These are phyloP conservation scores for Micrasema minimum DNA, from an alignment of 1,140 invertebrate genomes.

Conservation along the genomic window DNA sequence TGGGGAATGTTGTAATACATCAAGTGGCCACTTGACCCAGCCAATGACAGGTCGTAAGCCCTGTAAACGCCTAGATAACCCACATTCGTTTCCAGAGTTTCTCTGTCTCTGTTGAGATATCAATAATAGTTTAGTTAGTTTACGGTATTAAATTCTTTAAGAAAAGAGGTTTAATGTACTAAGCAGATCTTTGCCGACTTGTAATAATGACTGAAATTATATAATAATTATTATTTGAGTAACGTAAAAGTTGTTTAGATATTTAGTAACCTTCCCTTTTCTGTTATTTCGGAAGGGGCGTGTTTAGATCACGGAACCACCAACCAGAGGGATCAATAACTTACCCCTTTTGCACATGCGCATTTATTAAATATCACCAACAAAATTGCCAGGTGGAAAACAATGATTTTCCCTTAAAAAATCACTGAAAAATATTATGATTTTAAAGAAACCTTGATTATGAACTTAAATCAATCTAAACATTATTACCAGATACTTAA, in stretches of 20 bases:
- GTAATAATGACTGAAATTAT: no score
- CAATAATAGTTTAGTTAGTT: no score
- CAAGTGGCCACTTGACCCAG: no score
- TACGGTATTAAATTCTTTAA: no score
- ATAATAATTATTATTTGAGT: background rate
- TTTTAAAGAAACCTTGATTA: no score
- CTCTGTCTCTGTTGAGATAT: no score
- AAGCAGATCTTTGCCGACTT: background rate
- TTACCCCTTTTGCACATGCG: slow-evolving; percentile 18
- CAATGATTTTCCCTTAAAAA: background rate
- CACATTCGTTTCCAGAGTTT: no score
- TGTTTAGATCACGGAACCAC: slow-evolving; percentile 31
- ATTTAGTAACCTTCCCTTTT: background rate
- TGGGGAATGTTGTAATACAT: no score
- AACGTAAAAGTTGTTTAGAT: background rate
- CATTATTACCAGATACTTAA: no score
- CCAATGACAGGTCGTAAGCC: no score
- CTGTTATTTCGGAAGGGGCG: slow-evolving; percentile 35
- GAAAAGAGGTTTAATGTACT: background rate
- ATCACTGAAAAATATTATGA: background rate
- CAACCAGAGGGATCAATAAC: slow-evolving; percentile 28
- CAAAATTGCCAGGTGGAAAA: slow-evolving; percentile 6
- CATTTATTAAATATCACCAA: background rate
- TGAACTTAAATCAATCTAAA: no score
- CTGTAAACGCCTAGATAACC: no score